Conservation (phyloP, 2,113 vertebrate species). For the Eudyptes chrysolophus region DNA sequence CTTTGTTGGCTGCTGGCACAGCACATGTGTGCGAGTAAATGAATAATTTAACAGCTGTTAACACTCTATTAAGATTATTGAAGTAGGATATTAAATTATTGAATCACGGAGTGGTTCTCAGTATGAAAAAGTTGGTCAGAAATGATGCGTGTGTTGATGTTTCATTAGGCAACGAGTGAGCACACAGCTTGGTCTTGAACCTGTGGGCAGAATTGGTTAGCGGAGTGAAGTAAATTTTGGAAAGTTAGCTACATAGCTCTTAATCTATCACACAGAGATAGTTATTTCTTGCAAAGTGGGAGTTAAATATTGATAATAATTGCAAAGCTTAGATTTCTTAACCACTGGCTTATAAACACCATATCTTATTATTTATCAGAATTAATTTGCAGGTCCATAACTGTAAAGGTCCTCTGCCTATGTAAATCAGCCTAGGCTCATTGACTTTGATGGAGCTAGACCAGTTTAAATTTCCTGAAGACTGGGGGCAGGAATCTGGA, state of each 20-base stretch:
- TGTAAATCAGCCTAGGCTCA: background rate
- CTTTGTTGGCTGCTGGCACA: background rate
- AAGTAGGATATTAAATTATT: background rate
- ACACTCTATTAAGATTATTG: background rate
- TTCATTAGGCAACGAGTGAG: background rate
- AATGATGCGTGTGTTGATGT: background rate
- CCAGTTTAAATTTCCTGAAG: background rate
- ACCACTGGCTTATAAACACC: background rate
- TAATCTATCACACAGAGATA: background rate
- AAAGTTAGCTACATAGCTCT: background rate
- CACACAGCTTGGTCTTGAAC: background rate
- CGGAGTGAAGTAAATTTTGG: background rate
- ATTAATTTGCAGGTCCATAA: background rate
- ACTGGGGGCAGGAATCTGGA: background rate
- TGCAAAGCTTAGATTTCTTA: background rate
- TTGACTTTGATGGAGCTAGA: background rate
- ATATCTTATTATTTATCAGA: background rate
- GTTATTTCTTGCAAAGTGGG: background rate
- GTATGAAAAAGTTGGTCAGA: background rate
- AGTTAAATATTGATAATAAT: background rate
- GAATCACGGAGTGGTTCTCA: background rate
- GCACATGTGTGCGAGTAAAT: background rate
- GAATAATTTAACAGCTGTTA: background rate
- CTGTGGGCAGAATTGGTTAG: background rate
- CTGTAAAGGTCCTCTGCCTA: background rate